These are phyloP conservation scores for human DNA, from an alignment of 2,113 vertebrate species.

Conservation along the genomic window GRCh38 chrX:22387001-22387500, in stretches of 20 bases:
- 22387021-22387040: not conserved
- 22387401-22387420: not conserved
- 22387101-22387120: not conserved
- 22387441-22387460: not conserved
- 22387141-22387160: too few species aligned
- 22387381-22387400: not conserved
- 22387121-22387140: too few species aligned
- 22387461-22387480: not conserved
- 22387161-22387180: not conserved
- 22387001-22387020: constrained; percentile 23
- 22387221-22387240: not conserved
- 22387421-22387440: not conserved
- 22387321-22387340: constrained; percentile 19
- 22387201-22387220: not conserved
- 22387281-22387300: not conserved
- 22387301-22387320: not conserved
- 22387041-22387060: not conserved
- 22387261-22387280: not conserved
- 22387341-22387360: constrained; percentile 13
- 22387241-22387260: not conserved
- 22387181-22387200: not conserved
- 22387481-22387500: not conserved
- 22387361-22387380: constrained; percentile 17
- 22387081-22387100: not conserved
- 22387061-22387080: not conserved